phyloP scores from a whole-genome alignment of 2,797 vertebrate species.

The Phataginus tricuspis region DNA sequence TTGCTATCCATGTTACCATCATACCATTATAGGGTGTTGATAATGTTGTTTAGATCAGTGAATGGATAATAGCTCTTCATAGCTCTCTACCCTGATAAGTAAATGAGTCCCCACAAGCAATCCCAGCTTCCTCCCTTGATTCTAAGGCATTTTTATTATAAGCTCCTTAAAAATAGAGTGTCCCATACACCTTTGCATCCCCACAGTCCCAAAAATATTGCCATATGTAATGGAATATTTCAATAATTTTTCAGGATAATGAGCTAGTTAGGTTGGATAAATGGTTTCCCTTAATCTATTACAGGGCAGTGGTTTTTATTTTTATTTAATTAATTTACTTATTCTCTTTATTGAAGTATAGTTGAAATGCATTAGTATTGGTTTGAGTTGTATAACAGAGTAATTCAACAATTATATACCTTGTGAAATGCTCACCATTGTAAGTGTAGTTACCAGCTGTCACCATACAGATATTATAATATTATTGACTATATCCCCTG shows the following conservation, averaged over 20 bases:
- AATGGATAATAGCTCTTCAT: background rate
- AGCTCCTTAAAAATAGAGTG: background rate
- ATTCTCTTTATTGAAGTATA: no score
- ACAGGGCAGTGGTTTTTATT: background rate
- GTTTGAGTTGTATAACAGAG: no score
- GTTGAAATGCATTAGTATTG: no score
- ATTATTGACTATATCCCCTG: no score
- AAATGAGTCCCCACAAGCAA: background rate
- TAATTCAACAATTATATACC: no score
- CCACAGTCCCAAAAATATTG: background rate
- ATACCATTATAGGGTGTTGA: background rate
- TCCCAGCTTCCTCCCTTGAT: background rate
- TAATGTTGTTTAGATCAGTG: background rate
- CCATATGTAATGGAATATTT: background rate
- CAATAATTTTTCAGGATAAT: background rate
- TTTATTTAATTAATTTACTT: no score
- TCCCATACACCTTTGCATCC: background rate
- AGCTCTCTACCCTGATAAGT: background rate
- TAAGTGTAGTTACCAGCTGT: no score
- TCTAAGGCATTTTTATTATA: background rate
- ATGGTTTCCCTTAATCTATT: background rate
- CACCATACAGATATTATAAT: no score
- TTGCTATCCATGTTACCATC: background rate
- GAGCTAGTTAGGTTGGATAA: background rate
- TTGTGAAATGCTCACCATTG: no score